Percentiles rank a stretch among this genome's conserved stretches.
Evolutionary conservation across 2,113 vertebrate species (phyloP).

Genomic region (Aramus guarauna): DNA sequence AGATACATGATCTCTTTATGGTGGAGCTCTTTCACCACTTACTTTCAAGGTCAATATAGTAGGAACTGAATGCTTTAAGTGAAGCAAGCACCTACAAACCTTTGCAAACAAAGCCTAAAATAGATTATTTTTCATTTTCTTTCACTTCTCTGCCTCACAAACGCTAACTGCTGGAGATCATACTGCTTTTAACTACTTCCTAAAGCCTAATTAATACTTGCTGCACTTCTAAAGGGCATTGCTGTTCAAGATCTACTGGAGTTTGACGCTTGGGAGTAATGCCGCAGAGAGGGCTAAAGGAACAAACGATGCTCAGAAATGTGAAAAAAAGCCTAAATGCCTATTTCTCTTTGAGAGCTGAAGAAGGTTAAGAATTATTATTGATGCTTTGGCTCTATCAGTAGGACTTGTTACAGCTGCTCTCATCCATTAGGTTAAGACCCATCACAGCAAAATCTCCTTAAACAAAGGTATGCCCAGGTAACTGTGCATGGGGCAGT

Average conservation of each 20-base stretch:
- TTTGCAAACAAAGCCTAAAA: not conserved
- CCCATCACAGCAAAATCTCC: not conserved
- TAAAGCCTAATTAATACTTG: not conserved
- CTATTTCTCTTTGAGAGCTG: not conserved
- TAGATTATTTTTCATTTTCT: not conserved
- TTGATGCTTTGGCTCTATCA: not conserved
- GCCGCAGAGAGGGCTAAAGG: not conserved
- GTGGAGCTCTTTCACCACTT: not conserved
- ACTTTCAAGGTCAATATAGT: not conserved
- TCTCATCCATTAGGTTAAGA: constrained; percentile 13
- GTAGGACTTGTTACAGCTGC: not conserved
- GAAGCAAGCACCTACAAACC: not conserved
- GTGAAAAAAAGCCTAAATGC: not conserved
- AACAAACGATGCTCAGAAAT: not conserved
- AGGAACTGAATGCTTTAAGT: not conserved
- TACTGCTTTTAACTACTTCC: not conserved
- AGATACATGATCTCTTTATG: not conserved
- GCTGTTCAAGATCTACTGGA: not conserved
- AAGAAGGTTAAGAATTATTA: constrained; percentile 2
- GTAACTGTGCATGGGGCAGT: not conserved
- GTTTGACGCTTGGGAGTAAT: not conserved
- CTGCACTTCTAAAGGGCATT: not conserved
- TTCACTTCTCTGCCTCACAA: not conserved
- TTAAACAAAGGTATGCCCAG: not conserved
- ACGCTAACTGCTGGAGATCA: not conserved